A percentile compares a stretch with the other conserved stretches of the same genome.
Conservation (phyloP, 2,797 vertebrate species). For the Malacoctenus gilli region DNA sequence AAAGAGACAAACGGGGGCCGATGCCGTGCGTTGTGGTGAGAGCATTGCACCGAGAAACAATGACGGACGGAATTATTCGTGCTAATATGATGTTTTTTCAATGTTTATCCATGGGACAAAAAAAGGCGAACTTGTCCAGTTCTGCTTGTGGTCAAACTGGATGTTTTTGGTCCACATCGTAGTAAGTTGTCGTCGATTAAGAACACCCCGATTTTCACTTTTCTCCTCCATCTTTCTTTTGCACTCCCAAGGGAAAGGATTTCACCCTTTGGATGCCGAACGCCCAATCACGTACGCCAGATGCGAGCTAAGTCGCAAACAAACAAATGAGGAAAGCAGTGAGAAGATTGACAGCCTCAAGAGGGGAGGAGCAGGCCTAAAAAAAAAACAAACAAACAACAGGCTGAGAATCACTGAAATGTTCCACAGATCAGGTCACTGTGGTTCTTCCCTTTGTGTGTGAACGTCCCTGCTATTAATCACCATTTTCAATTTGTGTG, state of each 20-base stretch:
- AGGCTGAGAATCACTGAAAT: background rate
- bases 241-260: background rate
- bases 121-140: no score
- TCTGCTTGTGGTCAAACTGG: no score
- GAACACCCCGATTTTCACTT: background rate
- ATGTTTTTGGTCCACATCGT: no score
- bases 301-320: slow-evolving; percentile 3
- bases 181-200: background rate
- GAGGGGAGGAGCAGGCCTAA: background rate
- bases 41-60: no score
- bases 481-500: slow-evolving; percentile 17
- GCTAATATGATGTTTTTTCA: no score
- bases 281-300: slow-evolving; percentile 13
- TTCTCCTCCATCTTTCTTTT: background rate
- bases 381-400: background rate
- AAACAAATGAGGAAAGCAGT: background rate
- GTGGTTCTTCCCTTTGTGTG: background rate
- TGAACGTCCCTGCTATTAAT: slow-evolving; percentile 9
- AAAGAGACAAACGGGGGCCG: background rate
- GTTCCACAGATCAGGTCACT: background rate
- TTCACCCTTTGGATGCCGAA: slow-evolving; percentile 8
- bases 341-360: background rate
- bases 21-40: no score
- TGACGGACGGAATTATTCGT: no score
- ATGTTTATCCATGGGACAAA: no score